Percentiles rank a stretch among this genome's conserved stretches.
Evolutionary conservation across 2,888 invertebrate species (phyloP).

Genomic region (Rhogogaster chlorosoma): DNA sequence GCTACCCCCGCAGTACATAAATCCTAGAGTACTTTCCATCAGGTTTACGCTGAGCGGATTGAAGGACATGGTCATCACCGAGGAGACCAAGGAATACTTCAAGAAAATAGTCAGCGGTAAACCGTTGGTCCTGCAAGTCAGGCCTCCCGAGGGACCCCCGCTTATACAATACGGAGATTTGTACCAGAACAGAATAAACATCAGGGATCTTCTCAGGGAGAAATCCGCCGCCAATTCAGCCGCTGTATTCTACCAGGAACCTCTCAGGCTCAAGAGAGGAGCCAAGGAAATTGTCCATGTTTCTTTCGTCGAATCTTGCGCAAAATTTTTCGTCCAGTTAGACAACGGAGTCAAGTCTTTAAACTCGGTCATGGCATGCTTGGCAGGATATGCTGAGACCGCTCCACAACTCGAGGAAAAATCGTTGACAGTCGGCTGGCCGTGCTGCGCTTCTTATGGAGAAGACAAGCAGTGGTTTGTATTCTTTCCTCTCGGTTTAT

Average conservation of each 20-base stretch:
- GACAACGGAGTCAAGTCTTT: slow-evolving; percentile 82
- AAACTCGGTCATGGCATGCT: slow-evolving; percentile 84
- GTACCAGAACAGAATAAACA: slow-evolving; percentile 81
- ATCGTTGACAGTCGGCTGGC: slow-evolving; percentile 80
- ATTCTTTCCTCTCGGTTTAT: not conserved
- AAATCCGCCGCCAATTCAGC: slow-evolving; percentile 50
- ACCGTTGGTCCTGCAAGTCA: slow-evolving; percentile 83
- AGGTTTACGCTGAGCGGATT: slow-evolving; percentile 87
- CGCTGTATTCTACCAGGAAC: slow-evolving; percentile 59
- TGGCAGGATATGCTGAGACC: slow-evolving; percentile 82
- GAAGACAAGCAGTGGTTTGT: slow-evolving; percentile 88
- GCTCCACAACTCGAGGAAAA: slow-evolving; percentile 75
- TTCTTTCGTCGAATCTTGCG: slow-evolving; percentile 85
- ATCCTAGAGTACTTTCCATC: slow-evolving; percentile 87
- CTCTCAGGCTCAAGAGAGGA: slow-evolving; percentile 59
- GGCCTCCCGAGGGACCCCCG: slow-evolving; percentile 85
- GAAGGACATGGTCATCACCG: slow-evolving; percentile 79
- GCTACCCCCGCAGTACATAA: slow-evolving; percentile 86
- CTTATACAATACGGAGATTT: slow-evolving; percentile 88
- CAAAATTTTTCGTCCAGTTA: slow-evolving; percentile 87
- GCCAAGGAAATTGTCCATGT: slow-evolving; percentile 76
- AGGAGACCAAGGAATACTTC: slow-evolving; percentile 86
- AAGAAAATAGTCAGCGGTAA: slow-evolving; percentile 84
- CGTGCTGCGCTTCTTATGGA: slow-evolving; percentile 90
- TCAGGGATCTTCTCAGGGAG: slow-evolving; percentile 80